Conservation (phyloP, 2,888 invertebrate species). For the Masnerella sp. region DNA sequence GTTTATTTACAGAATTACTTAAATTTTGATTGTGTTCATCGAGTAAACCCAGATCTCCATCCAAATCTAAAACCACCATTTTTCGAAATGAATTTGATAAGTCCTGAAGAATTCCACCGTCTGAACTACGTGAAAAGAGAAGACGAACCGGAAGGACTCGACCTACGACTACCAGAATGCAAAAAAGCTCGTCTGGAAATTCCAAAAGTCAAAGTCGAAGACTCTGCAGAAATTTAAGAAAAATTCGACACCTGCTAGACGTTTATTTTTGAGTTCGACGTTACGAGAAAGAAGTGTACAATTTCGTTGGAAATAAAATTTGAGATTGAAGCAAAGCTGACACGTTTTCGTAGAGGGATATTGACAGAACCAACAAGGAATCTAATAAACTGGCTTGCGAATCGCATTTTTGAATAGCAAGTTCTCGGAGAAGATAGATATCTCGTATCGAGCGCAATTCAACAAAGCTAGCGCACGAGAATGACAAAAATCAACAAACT, state of each 20-base stretch:
- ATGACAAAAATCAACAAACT: slow-evolving; percentile 72
- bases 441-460: slow-evolving; percentile 40
- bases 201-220: background rate
- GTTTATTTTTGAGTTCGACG: too few relatives aligned
- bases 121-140: background rate
- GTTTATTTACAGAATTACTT: slow-evolving; percentile 65
- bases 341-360: background rate
- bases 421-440: slow-evolving; percentile 40
- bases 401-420: slow-evolving; percentile 32
- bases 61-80: slow-evolving; percentile 60
- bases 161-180: slow-evolving; percentile 40
- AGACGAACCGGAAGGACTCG: slow-evolving; percentile 23
- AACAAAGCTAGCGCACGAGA: slow-evolving; percentile 50
- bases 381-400: slow-evolving; percentile 37
- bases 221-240: too few relatives aligned
- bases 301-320: slow-evolving; percentile 7
- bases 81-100: slow-evolving; percentile 51
- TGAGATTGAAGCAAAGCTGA: background rate
- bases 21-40: slow-evolving; percentile 68
- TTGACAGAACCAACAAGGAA: slow-evolving; percentile 37
- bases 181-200: slow-evolving; percentile 19
- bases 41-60: slow-evolving; percentile 64
- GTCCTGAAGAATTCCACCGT: slow-evolving; percentile 41
- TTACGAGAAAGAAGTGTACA: too few relatives aligned
- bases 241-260: too few relatives aligned